These are phyloP conservation scores for Asbolus verrucosus DNA, from an alignment of 1,140 invertebrate genomes.

Conservation along the genomic window DNA sequence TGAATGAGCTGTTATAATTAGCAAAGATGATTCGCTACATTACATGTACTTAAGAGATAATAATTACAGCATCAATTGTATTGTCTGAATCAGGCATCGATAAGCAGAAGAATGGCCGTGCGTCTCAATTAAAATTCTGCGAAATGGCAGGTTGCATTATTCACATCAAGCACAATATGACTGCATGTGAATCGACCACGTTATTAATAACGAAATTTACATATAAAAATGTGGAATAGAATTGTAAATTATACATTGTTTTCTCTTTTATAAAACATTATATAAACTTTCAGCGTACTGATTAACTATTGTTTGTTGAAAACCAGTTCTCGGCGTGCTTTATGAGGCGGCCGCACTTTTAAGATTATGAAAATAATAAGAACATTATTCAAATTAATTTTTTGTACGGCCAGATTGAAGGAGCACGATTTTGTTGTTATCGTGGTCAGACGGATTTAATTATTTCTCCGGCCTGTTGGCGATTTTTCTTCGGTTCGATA, in stretches of 20 bases:
- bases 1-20: slow-evolving; percentile 22
- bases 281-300: slow-evolving; percentile 43
- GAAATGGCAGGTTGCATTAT: slow-evolving; percentile 39
- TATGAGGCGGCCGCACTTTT: slow-evolving; percentile 25
- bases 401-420: slow-evolving; percentile 28
- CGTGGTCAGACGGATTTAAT: slow-evolving; percentile 1
- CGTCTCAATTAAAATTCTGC: slow-evolving; percentile 36
- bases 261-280: slow-evolving; percentile 42
- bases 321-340: slow-evolving; percentile 36
- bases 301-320: slow-evolving; percentile 48
- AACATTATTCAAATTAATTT: slow-evolving; percentile 42
- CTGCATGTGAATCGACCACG: slow-evolving; percentile 40
- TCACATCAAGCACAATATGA: slow-evolving; percentile 45
- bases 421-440: slow-evolving; percentile 22
- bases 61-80: neutral
- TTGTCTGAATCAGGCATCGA: slow-evolving; percentile 6
- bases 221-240: slow-evolving; percentile 52
- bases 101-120: slow-evolving; percentile 11
- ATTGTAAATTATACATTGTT: slow-evolving; percentile 54
- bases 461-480: slow-evolving; percentile 19
- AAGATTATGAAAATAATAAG: slow-evolving; percentile 25
- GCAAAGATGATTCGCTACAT: slow-evolving; percentile 22
- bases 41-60: slow-evolving; percentile 1
- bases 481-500: neutral
- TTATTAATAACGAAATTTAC: slow-evolving; percentile 47